Evolutionary conservation across 1,140 invertebrate species (phyloP).

Genomic region (Papilio helenus): DNA sequence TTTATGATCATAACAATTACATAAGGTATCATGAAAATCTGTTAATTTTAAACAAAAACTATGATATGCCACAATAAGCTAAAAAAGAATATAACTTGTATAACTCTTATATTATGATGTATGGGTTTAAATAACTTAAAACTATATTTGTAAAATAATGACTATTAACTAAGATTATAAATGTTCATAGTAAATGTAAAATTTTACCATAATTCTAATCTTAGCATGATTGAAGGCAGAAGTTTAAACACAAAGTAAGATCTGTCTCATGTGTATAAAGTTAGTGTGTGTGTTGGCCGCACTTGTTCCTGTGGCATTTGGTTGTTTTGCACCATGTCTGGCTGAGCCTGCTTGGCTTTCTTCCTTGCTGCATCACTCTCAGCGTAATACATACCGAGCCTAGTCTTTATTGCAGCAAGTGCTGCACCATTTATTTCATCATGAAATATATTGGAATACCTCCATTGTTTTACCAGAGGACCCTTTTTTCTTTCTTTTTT

Average conservation of each 20-base stretch:
- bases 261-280: constrained; percentile 64
- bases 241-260: background rate
- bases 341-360: constrained; percentile 70
- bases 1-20: too few species aligned
- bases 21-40: background rate
- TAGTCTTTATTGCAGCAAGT: constrained; percentile 80
- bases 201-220: constrained; percentile 35
- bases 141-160: constrained; percentile 23
- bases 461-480: constrained; percentile 81
- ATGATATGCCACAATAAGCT: background rate
- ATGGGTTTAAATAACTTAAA: constrained; percentile 37
- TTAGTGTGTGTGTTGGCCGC: constrained; percentile 69
- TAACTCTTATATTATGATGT: background rate
- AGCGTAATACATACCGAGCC: constrained; percentile 80
- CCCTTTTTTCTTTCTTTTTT: constrained; percentile 76
- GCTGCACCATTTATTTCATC: constrained; percentile 82
- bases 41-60: background rate
- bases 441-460: constrained; percentile 81
- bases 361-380: constrained; percentile 79
- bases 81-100: background rate
- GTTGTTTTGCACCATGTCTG: constrained; percentile 60
- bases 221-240: constrained; percentile 36
- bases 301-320: constrained; percentile 58
- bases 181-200: constrained; percentile 36
- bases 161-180: constrained; percentile 31